Percentiles rank a stretch among this genome's conserved stretches.
These are phyloP conservation scores for Platanista minor DNA, from an alignment of 2,113 vertebrate species.

Conservation along the genomic window DNA sequence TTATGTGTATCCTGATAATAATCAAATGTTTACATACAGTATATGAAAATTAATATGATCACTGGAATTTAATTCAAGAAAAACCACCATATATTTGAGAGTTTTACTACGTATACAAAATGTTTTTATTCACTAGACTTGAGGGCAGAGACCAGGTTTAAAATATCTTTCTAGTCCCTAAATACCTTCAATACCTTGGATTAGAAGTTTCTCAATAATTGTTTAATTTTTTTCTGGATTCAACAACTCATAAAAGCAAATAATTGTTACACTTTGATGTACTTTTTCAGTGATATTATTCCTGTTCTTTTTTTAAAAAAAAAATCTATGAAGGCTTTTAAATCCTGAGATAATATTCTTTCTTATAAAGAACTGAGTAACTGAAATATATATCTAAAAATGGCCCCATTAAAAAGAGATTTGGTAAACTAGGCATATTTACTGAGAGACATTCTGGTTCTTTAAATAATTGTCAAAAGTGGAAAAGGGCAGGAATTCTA, in stretches of 20 bases:
- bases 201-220: background rate
- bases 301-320: background rate
- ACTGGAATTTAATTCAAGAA: background rate
- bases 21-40: background rate
- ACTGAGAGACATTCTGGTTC: background rate
- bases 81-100: background rate
- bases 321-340: background rate
- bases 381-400: background rate
- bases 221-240: background rate
- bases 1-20: background rate
- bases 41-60: background rate
- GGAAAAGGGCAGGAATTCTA: background rate
- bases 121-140: background rate
- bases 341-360: background rate
- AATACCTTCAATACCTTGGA: background rate
- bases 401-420: background rate
- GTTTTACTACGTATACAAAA: background rate
- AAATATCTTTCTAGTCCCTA: background rate
- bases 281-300: background rate
- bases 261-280: background rate
- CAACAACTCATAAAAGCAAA: background rate
- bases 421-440: background rate
- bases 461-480: slow-evolving; percentile 19
- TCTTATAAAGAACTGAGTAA: background rate
- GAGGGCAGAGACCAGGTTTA: background rate